Conservation (phyloP, 2,888 invertebrate species). For the Notocelia uddmanniana region DNA sequence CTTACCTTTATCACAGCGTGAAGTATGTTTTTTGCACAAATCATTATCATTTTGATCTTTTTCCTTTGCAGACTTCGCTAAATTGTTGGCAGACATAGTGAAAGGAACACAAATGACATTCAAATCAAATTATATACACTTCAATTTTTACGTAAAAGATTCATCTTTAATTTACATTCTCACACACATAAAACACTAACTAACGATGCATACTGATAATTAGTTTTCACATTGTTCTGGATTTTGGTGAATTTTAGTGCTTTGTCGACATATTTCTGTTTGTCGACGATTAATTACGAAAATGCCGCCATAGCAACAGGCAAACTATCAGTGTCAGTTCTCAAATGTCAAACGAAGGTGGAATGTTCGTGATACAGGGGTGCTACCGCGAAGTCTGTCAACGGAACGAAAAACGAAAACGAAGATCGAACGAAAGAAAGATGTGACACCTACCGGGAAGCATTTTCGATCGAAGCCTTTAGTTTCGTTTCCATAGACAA, state of each 20-base stretch:
- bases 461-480: too few species aligned
- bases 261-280: not conserved
- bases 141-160: constrained; percentile 35
- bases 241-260: constrained; percentile 13
- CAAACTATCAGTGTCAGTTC: constrained; percentile 24
- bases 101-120: constrained; percentile 12
- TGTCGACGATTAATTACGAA: constrained; percentile 52
- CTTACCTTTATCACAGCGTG: constrained; percentile 50
- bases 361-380: not conserved
- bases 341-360: constrained; percentile 4
- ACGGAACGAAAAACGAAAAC: too few species aligned
- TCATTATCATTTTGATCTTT: constrained; percentile 57
- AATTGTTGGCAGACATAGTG: constrained; percentile 26
- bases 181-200: constrained; percentile 12
- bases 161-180: constrained; percentile 32
- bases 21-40: constrained; percentile 55
- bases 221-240: constrained; percentile 26
- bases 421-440: too few species aligned
- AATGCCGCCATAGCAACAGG: constrained; percentile 74
- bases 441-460: too few species aligned
- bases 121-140: constrained; percentile 29
- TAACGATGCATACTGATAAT: constrained; percentile 22
- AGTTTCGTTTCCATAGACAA: too few species aligned
- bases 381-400: too few species aligned
- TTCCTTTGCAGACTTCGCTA: constrained; percentile 56